These are phyloP conservation scores for Herpetotheres cachinnans DNA, from an alignment of 2,113 vertebrate genomes.

Conservation along the genomic window DNA sequence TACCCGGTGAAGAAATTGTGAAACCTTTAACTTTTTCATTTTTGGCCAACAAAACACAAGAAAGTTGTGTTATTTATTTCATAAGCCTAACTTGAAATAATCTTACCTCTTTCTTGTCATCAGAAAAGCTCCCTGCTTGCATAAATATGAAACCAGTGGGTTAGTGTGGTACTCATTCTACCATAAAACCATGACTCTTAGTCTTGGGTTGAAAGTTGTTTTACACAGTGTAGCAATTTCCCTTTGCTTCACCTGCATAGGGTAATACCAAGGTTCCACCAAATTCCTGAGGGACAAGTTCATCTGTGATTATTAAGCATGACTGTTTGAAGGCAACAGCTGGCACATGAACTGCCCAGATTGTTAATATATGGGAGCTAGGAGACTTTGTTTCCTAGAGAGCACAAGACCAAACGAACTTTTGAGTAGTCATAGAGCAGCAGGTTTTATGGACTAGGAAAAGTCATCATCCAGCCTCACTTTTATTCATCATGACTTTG, in stretches of 20 bases:
- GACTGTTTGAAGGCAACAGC: rapidly evolving
- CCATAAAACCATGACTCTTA: not conserved
- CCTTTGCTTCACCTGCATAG: not conserved
- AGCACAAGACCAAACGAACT: not conserved
- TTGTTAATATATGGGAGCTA: not conserved
- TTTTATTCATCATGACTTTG: not conserved
- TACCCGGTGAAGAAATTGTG: conserved; percentile 30
- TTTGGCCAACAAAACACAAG: conserved; percentile 47
- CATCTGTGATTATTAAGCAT: not conserved
- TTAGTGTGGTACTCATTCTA: not conserved
- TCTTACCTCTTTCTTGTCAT: not conserved
- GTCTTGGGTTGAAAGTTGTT: not conserved
- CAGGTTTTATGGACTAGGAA: not conserved
- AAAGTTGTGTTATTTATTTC: conserved; percentile 27
- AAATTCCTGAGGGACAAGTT: not conserved
- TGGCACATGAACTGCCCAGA: not conserved
- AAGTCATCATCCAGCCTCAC: not conserved
- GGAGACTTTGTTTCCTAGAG: not conserved
- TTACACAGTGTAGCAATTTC: not conserved
- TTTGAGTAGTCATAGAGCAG: not conserved
- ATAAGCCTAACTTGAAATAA: not conserved
- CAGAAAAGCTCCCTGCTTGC: not conserved
- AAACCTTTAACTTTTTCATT: conserved; percentile 51
- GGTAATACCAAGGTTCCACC: not conserved
- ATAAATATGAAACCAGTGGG: not conserved